Conservation (phyloP, 2,888 invertebrate species). For the Ceramica pisi region DNA sequence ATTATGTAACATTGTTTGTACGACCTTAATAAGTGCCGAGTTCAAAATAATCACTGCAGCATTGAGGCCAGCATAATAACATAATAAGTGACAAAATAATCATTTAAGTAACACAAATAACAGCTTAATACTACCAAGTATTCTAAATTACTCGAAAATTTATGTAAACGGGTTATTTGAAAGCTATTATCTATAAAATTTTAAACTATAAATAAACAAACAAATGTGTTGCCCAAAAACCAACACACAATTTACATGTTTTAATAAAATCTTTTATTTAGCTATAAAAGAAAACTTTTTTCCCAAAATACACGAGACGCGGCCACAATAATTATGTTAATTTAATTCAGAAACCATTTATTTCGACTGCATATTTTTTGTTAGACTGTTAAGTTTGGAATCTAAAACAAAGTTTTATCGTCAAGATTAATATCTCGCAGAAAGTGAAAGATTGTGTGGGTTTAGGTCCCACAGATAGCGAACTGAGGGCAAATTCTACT, state of each 20-base stretch:
- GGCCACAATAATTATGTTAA: constrained; percentile 48
- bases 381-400: constrained; percentile 17
- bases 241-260: constrained; percentile 21
- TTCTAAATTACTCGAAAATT: constrained; percentile 10
- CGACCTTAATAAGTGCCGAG: neutral
- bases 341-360: constrained; percentile 52
- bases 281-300: constrained; percentile 45
- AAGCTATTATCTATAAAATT: constrained; percentile 18
- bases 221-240: constrained; percentile 27
- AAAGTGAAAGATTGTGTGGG: constrained; percentile 11
- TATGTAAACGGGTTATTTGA: constrained; percentile 33
- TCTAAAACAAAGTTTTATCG: constrained; percentile 15
- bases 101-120: constrained; percentile 4
- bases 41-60: constrained; percentile 25
- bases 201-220: constrained; percentile 40
- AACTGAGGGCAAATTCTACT: neutral
- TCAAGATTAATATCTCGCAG: constrained; percentile 36
- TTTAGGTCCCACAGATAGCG: neutral
- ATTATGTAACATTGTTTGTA: neutral
- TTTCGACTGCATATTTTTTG: constrained; percentile 32
- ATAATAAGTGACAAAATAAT: constrained; percentile 24
- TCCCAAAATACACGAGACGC: constrained; percentile 3
- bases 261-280: constrained; percentile 49
- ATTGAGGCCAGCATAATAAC: constrained; percentile 18
- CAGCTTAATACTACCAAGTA: neutral